Base-by-base conservation (phyloP, 2,888 invertebrate genomes). In the Drosophila birchii region DNA sequence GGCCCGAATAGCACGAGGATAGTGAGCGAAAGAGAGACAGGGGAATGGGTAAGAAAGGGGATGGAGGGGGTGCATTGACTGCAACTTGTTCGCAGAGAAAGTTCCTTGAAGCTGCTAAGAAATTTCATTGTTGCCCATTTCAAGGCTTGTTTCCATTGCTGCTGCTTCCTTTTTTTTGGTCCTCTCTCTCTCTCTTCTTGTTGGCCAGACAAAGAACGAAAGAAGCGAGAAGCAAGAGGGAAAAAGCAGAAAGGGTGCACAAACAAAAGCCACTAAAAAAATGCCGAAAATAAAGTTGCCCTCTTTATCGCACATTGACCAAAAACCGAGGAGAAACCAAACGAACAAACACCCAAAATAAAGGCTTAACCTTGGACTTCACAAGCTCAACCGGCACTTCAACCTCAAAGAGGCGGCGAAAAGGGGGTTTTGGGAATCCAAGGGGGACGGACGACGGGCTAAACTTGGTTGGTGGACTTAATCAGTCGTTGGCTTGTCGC, bases 51-150 rank as follows among this genome's bases (percentile, higher is more conserved):
- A 51, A 51, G 51, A 34, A 32, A 51, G 51, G 39, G 49, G 66
- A 49, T 16, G 41, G 54, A 54, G 76, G 88, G 88, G 90, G 89
- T 88, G 89, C 88, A 88, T 81, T 88, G 88, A 88, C 87, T 88
- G 86, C 86, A 81, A 85, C 69, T 70, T 68, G 69, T 70, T 51
- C 60, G 39, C 54, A 51, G 78, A 78, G 75, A 74, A 75, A 75
- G 78, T 78, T 78, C 36, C 72, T 61, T 70, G 62, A 69, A 73
- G 68, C 68, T 68, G 68, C 79, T 79, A 76, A 81, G 79, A 71
- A 79, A 85, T 82, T 85, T 70, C 77, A 76, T 74, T 74, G 76
- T 74, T 74, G 76, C 57, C 73, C 73, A 58, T 69, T 68, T 72
- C 34, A 57, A 64, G 62, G 54, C 69, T 79, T 79, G 79, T 71